Conservation (phyloP, 2,113 vertebrate species). For the Australoheros scitulus region DNA sequence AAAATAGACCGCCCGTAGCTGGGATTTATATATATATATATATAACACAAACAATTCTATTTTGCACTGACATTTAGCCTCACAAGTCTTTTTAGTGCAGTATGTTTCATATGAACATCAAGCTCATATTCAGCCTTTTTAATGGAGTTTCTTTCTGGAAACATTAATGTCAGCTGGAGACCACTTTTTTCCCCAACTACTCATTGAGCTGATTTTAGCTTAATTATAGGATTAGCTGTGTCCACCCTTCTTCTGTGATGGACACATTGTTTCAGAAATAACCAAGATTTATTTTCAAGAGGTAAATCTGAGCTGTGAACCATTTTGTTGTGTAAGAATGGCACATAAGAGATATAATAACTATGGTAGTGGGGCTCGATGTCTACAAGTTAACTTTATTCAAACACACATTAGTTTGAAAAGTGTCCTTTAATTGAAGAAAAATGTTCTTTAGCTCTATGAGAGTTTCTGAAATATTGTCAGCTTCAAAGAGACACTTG, state of each 20-base stretch:
- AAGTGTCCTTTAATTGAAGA: background rate
- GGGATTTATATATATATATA: no score
- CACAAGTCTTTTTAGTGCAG: background rate
- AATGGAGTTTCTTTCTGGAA: background rate
- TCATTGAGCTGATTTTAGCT: background rate
- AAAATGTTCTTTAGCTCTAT: background rate
- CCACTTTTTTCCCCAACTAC: background rate
- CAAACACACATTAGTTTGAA: background rate
- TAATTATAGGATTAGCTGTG: background rate
- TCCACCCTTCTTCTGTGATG: background rate
- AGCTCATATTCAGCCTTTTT: background rate
- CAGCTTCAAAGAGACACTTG: background rate
- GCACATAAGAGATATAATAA: background rate
- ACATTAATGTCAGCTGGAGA: background rate
- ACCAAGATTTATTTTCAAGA: background rate
- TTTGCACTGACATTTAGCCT: background rate
- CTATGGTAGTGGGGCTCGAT: background rate
- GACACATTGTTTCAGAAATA: background rate
- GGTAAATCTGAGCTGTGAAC: background rate
- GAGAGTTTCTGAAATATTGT: background rate
- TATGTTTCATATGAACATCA: background rate
- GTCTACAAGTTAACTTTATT: background rate
- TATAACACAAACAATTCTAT: background rate
- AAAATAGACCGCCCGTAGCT: no score
- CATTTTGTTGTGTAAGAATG: background rate